Base-by-base conservation (phyloP, 1,140 invertebrate species). In the Hydropsyche tenuis region DNA sequence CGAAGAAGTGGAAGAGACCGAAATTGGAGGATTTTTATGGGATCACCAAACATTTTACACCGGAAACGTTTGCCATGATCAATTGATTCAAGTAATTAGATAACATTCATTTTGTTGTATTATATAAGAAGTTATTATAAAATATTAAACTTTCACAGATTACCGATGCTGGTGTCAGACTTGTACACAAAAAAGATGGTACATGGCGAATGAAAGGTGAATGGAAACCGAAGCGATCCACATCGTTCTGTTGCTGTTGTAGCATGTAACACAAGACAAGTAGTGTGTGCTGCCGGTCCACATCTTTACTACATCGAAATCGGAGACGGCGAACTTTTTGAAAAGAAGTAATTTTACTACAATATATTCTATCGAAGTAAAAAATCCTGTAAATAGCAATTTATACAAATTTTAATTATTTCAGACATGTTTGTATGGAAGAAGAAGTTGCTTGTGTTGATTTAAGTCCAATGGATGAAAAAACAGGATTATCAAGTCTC, bases 371-470 rank as follows among this genome's bases (percentile, higher is more conserved):
- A 43, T 11, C 16, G 16, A 18, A 16, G 11, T 72, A 51, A n/a
- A n/a, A 66, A 62, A 68, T 56, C 18, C 6, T 42, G 16, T 74
- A n/a, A 27, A 7, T 25, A 72, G n/a, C 1, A 16, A 22, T 71
- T 27, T 69, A 42, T 3, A 25, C 9, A 60, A 71, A 37, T 51
- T 11, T 51, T 16, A 9, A 51, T 51, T 51, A 11, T 78, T 79
- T 43, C 78, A 90, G 89, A 12, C 85, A 88, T 75, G 88, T 88
- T 7, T 90, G 88, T 23, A 88, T 98, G 83, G 92, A 96, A 43
- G 90, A 96, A 81, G 97, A 99, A 86, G 93, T 99, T 25, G 96
- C 98, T 20, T 99, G 98, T 85, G 80, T 99, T 25, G 97, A 99
- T 84, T 90, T 99, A 16, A 96, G 93, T 5, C 94, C 96, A 0